Conservation (phyloP, 2,113 vertebrate species). For the Psittacus erithacus region DNA sequence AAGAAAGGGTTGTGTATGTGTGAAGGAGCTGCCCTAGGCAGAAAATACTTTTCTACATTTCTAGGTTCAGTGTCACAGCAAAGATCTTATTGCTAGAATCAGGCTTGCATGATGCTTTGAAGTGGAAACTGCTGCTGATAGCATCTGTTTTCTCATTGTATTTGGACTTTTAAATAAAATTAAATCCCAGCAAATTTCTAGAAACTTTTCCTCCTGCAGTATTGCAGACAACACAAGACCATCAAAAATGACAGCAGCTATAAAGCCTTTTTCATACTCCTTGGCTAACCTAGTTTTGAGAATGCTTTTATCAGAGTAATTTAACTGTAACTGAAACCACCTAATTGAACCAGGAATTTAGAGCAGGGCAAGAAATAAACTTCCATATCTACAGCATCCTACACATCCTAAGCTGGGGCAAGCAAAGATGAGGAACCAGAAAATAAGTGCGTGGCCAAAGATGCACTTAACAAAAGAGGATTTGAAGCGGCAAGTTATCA, state of each 20-base stretch:
- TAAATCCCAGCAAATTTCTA: not conserved
- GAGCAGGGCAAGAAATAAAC: not conserved
- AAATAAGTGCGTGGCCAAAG: not conserved
- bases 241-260: not conserved
- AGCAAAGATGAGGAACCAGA: not conserved
- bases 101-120: not conserved
- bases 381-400: not conserved
- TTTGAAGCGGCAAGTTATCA: not conserved
- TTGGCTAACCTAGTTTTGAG: not conserved
- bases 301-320: not conserved
- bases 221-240: not conserved
- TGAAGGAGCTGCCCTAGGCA: not conserved
- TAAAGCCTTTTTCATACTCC: not conserved
- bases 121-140: not conserved
- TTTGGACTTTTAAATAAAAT: constrained; percentile 16
- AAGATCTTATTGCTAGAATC: not conserved
- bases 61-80: not conserved
- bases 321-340: not conserved
- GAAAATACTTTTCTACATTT: not conserved
- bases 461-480: not conserved
- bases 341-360: not conserved
- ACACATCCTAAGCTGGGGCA: not conserved
- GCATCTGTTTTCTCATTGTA: not conserved
- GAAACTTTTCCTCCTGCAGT: not conserved
- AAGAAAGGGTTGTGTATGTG: not conserved